Evolutionary conservation across 2,797 vertebrate species (phyloP).

Genomic region (Danio choprae): DNA sequence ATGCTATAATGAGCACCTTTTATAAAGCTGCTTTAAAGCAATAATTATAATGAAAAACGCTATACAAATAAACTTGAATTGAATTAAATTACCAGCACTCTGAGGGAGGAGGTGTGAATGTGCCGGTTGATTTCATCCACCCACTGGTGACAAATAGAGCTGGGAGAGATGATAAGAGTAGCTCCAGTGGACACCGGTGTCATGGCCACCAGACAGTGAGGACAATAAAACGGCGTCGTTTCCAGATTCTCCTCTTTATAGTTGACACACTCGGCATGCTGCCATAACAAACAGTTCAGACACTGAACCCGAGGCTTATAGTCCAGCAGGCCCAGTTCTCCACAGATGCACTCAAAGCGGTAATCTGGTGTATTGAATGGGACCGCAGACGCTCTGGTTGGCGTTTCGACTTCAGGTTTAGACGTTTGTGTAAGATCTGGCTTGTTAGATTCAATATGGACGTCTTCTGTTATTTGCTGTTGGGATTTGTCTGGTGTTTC

Average conservation of each 20-base stretch:
- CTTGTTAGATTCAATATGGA: not conserved
- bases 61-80: too few relatives aligned
- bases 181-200: constrained; percentile 92
- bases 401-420: constrained; percentile 60
- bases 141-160: constrained; percentile 99
- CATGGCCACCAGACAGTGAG: constrained; percentile 98
- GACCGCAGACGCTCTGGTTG: constrained; percentile 69
- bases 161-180: constrained; percentile 96
- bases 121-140: constrained; percentile 97
- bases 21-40: too few relatives aligned
- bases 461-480: constrained; percentile 38
- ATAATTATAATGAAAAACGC: too few relatives aligned
- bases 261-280: constrained; percentile 95
- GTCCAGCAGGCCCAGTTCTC: constrained; percentile 88
- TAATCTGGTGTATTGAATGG: constrained; percentile 88
- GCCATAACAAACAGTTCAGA: constrained; percentile 94
- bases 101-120: constrained; percentile 89
- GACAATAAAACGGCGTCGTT: constrained; percentile 94
- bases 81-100: constrained; percentile 87
- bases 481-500: constrained; percentile 57
- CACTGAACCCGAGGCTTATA: constrained; percentile 95
- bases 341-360: constrained; percentile 97
- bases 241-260: constrained; percentile 91
- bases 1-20: too few relatives aligned
- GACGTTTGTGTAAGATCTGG: constrained; percentile 50